Conservation (phyloP, 2,888 invertebrate species). For the Lymantria dispar region DNA sequence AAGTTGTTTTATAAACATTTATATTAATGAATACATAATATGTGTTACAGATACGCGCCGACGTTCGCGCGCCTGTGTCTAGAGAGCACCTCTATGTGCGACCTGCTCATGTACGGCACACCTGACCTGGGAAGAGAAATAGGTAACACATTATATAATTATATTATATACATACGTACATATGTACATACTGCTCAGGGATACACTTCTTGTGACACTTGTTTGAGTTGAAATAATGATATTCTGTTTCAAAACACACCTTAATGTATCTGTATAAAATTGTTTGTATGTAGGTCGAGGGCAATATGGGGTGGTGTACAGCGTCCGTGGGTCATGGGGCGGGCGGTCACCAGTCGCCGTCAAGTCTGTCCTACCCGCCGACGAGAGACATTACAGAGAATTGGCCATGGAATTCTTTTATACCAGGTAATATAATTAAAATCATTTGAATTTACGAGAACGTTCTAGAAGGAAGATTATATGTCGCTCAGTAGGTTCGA, state of each 20-base stretch:
- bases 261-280: no score
- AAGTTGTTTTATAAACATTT: no score
- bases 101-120: slow-evolving; percentile 88
- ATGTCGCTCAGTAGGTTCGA: no score
- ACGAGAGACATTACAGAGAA: slow-evolving; percentile 94
- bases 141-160: slow-evolving; percentile 52
- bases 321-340: slow-evolving; percentile 88
- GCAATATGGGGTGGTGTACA: slow-evolving; percentile 94
- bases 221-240: no score
- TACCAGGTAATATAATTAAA: slow-evolving; percentile 82
- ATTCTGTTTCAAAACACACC: no score
- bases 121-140: slow-evolving; percentile 86
- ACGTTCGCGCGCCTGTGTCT: slow-evolving; percentile 90
- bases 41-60: slow-evolving; percentile 87
- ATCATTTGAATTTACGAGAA: no score
- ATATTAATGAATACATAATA: no score
- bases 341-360: slow-evolving; percentile 89
- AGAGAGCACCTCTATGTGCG: slow-evolving; percentile 92
- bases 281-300: slow-evolving; percentile 81
- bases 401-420: slow-evolving; percentile 96
- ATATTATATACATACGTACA: no score
- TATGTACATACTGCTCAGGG: no score
- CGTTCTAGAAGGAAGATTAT: no score
- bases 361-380: slow-evolving; percentile 94
- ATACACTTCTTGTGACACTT: no score